These are phyloP conservation scores for Pseudomyrmex cubaensis DNA, from an alignment of 1,140 invertebrate genomes.

Conservation along the genomic window DNA sequence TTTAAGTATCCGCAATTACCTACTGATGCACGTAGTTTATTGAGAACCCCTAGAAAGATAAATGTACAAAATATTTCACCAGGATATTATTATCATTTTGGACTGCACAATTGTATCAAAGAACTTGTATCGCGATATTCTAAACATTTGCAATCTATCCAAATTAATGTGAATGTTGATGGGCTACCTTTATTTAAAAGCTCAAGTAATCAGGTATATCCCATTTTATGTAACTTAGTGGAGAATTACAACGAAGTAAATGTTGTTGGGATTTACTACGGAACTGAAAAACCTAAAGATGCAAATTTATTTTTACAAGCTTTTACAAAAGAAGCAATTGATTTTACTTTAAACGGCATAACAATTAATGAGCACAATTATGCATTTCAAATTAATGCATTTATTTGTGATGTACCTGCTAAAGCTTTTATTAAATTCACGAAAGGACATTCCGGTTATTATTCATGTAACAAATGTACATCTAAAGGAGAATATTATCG, in stretches of 20 bases:
- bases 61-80: background rate
- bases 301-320: slow-evolving; percentile 4
- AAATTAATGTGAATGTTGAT: slow-evolving; percentile 1
- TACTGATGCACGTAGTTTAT: slow-evolving; percentile 6
- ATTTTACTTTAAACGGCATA: background rate
- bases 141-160: background rate
- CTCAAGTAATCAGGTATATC: slow-evolving; percentile 1
- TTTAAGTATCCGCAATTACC: background rate
- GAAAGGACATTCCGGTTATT: background rate
- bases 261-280: slow-evolving; percentile 3
- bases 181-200: background rate
- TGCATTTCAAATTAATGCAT: slow-evolving; percentile 21
- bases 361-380: background rate
- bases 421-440: slow-evolving; percentile 13
- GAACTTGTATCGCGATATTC: slow-evolving; percentile 10
- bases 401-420: background rate
- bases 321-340: slow-evolving; percentile 12
- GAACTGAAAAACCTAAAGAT: background rate
- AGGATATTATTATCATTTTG: slow-evolving; percentile 12
- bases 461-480: slow-evolving; percentile 14
- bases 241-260: background rate
- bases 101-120: background rate
- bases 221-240: slow-evolving; percentile 8
- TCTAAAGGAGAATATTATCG: background rate
- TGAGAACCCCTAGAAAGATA: background rate